Evolutionary conservation across 30 jellyfish, hydroid and myxozoan species (phyloP).

Genomic region (Turritopsis rubra): DNA sequence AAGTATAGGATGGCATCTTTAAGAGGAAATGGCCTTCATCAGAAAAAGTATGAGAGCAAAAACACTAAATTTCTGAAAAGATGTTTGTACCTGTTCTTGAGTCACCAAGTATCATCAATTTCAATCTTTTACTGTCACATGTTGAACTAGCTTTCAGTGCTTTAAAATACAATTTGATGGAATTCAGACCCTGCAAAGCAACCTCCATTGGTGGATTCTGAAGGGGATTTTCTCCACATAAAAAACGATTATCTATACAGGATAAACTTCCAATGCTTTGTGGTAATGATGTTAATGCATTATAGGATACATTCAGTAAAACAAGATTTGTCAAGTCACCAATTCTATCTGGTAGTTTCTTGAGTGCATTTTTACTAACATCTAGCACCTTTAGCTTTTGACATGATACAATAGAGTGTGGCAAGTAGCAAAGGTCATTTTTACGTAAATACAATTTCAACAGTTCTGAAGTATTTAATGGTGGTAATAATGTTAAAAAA

Average conservation of each 20-base stretch:
- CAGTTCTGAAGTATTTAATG: conserved; percentile 7
- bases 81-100: conserved; percentile 51
- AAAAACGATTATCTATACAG: conserved; percentile 31
- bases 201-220: conserved; percentile 81
- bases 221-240: conserved; percentile 54
- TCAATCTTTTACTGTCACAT: conserved; percentile 45
- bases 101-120: conserved; percentile 72
- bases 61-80: too few relatives aligned
- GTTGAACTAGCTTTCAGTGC: conserved; percentile 37
- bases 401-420: conserved; percentile 31
- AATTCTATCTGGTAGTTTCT: conserved; percentile 47
- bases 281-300: conserved; percentile 67
- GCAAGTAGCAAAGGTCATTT: conserved; percentile 36
- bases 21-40: too few relatives aligned
- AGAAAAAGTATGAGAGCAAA: too few relatives aligned
- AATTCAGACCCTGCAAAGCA: conserved; percentile 50
- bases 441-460: conserved; percentile 45
- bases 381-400: conserved; percentile 32
- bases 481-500: neutral
- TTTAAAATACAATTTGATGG: conserved; percentile 59
- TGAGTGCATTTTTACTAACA: conserved; percentile 44
- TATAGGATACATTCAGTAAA: conserved; percentile 38
- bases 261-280: conserved; percentile 41
- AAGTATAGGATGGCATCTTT: too few relatives aligned
- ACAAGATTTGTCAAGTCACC: conserved; percentile 39